Percentiles rank a stretch among this genome's conserved stretches.
phyloP scores from a whole-genome alignment of 1,140 invertebrate genomes.

The Drosophila pseudoobscura region DNA sequence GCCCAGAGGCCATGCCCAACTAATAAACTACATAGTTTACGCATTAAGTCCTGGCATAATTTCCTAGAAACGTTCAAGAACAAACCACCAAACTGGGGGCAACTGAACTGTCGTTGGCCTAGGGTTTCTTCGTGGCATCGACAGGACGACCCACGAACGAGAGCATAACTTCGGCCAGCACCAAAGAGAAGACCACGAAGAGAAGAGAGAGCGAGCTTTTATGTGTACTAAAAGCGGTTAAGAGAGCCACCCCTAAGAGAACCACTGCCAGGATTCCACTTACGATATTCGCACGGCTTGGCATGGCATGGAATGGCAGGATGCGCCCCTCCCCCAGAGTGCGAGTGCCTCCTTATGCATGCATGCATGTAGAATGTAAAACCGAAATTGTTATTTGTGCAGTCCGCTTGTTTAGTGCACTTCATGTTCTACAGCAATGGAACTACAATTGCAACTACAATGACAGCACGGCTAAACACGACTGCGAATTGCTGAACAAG shows the following conservation, averaged over 20 bases:
- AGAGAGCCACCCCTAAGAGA: conserved; percentile 48
- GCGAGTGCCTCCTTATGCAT: conserved; percentile 29
- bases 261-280: not conserved
- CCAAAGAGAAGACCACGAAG: not conserved
- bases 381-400: conserved; percentile 76
- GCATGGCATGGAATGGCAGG: too few relatives aligned
- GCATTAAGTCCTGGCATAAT: conserved; percentile 66
- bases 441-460: conserved; percentile 19
- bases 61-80: conserved; percentile 36
- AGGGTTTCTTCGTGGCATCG: conserved; percentile 20
- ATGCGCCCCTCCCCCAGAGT: conserved; percentile 5
- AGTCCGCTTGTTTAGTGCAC: conserved; percentile 66
- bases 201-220: conserved; percentile 46
- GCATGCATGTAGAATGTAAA: conserved; percentile 61
- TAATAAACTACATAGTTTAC: conserved; percentile 64
- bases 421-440: conserved; percentile 35
- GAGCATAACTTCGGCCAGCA: not conserved
- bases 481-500: conserved; percentile 68
- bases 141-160: conserved; percentile 9
- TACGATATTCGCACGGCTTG: conserved; percentile 56
- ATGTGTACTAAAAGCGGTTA: conserved; percentile 50
- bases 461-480: conserved; percentile 45
- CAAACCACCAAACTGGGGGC: conserved; percentile 46
- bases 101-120: conserved; percentile 62
- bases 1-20: conserved; percentile 36